phyloP scores from a whole-genome alignment of 2,888 invertebrate species.

The Chaetogeoica ovagalla region DNA sequence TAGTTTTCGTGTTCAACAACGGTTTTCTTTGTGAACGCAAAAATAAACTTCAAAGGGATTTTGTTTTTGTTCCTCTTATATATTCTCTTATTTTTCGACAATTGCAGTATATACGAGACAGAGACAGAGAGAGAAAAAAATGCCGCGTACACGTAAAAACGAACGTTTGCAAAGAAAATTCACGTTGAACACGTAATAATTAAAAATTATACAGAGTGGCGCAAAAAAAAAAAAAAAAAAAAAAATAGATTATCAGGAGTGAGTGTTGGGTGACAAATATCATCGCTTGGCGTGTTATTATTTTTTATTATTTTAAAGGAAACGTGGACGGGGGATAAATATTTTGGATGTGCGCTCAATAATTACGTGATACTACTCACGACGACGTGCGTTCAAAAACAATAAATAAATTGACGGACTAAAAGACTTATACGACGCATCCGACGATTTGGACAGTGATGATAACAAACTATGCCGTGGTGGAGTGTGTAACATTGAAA shows the following conservation, averaged over 20 bases:
- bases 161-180: neutral
- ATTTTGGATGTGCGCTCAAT: too few species aligned
- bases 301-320: too few species aligned
- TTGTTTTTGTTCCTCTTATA: neutral
- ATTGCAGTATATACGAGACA: neutral
- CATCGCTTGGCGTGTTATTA: too few species aligned
- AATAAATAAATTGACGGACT: too few species aligned
- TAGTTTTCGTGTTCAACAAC: conserved; percentile 15
- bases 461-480: too few species aligned
- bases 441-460: too few species aligned
- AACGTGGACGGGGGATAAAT: too few species aligned
- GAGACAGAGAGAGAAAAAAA: neutral
- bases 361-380: too few species aligned
- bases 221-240: neutral
- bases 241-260: neutral
- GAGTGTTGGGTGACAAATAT: too few species aligned
- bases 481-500: too few species aligned
- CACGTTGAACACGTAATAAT: neutral
- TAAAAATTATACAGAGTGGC: neutral
- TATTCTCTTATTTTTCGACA: neutral
- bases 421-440: too few species aligned
- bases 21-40: conserved; percentile 1
- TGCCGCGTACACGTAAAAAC: neutral
- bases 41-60: conserved; percentile 21
- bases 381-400: too few species aligned